Evolutionary conservation across 1,140 invertebrate species (phyloP).

Genomic region (Conus betulinus): DNA sequence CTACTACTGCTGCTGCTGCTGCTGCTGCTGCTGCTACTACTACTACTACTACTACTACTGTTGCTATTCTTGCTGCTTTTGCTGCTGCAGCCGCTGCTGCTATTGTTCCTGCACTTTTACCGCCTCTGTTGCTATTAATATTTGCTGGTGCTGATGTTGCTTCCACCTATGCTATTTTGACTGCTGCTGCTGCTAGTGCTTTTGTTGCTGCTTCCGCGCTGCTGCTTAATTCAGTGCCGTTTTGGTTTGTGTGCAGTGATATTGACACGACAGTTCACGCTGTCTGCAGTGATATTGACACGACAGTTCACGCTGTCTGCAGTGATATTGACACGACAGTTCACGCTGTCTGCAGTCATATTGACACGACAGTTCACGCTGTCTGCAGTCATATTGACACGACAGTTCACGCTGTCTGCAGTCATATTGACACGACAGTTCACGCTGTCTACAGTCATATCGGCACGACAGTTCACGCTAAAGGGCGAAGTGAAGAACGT

Average conservation of each 20-base stretch:
- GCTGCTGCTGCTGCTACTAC: slow-evolving; percentile 2
- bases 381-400: not conserved
- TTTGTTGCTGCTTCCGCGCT: no score
- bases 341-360: not conserved
- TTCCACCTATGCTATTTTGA: not conserved
- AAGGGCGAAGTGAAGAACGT: not conserved
- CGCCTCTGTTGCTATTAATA: not conserved
- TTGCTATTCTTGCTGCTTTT: not conserved
- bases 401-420: not conserved
- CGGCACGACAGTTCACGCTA: not conserved
- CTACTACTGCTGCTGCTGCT: slow-evolving; percentile 16
- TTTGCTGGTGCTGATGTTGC: not conserved
- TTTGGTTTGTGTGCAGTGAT: not conserved
- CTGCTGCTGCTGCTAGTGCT: not conserved
- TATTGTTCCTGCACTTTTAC: not conserved
- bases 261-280: not conserved
- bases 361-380: not conserved
- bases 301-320: not conserved
- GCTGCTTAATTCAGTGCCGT: not conserved
- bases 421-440: not conserved
- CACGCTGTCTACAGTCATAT: not conserved
- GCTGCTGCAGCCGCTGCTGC: not conserved
- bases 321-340: not conserved
- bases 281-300: not conserved
- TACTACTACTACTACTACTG: slow-evolving; percentile 20